These are phyloP conservation scores for Marmota flaviventris DNA, from an alignment of 2,113 vertebrate genomes.

Conservation along the genomic window DNA sequence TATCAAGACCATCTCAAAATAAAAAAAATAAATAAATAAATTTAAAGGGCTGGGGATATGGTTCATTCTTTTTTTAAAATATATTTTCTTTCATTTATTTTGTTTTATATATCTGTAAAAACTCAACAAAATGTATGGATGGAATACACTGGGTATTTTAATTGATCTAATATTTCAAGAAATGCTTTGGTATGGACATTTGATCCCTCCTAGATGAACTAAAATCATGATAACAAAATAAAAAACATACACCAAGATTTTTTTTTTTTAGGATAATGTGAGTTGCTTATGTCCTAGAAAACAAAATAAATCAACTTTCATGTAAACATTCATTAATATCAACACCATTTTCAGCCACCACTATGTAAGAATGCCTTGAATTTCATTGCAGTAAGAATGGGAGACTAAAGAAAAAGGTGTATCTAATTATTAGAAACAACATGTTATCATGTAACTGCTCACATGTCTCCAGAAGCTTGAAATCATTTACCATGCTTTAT, in stretches of 20 bases:
- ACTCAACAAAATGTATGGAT: background rate
- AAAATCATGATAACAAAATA: background rate
- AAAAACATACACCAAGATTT: background rate
- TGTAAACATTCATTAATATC: background rate
- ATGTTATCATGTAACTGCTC: background rate
- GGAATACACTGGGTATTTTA: background rate
- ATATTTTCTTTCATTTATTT: conserved; percentile 27
- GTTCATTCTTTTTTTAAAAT: no score
- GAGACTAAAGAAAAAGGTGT: background rate
- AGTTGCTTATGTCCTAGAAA: background rate
- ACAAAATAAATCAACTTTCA: background rate
- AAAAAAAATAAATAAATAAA: no score
- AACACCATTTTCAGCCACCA: background rate
- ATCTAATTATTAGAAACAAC: background rate
- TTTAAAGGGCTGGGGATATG: no score
- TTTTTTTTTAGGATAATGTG: background rate
- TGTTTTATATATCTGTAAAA: background rate
- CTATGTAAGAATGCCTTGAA: background rate
- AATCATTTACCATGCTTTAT: background rate
- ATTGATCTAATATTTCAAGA: background rate
- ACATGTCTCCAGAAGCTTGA: background rate
- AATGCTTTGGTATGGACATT: background rate
- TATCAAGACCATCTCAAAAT: no score
- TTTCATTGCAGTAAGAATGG: background rate
- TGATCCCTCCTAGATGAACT: accelerated